Evolutionary conservation across 2,888 invertebrate species (phyloP), one percentile per base, ranked within the genome.

Genomic region (Quadroppia sp.): DNA sequence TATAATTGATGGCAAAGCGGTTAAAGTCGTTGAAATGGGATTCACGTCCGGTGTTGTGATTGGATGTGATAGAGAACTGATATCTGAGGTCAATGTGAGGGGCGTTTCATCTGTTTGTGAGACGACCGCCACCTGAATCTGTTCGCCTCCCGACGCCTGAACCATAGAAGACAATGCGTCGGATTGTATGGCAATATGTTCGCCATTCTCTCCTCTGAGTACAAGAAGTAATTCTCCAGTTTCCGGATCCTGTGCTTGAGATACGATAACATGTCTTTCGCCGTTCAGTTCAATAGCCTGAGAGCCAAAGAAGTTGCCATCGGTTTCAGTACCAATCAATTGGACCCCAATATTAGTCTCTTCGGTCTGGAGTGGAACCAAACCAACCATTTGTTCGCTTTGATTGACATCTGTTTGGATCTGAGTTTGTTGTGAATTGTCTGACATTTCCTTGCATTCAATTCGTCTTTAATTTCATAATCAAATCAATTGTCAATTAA

Each of bases 191-290:
- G 72, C 72, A 28, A 75, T 73, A 9, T 74, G 59, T 32, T 75
- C 72, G 17, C 75, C 75, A 59, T 73, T 73, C 59, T 75, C 75
- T 45, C 70, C 73, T 73, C 72, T 72, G 17, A 75, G 53, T n/a
- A 75, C 56, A 17, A 75, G 50, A 30, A 75, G 25, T 23, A 75
- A 20, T 73, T 75, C 75, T 6, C 73, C 73, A 4, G 75, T 74
- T 17, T 74, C 59, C 32, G 74, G 72, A 36, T 74, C 71, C 32
- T 71, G 74, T 25, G 64, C 71, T 71, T 74, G 74, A 25, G 71
- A 64, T n/a, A 74, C 45, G 30, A 74, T 64, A 17, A 74, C 53
- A 71, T 74, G 74, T n/a, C 64, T 15, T 50, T 74, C 74, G 30
- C 74, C 74, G 30, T 74, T 71, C 40, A 71, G 28, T 71, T 71